Evolutionary conservation across 2,113 vertebrate species (phyloP).

Genomic region (Lophius piscatorius): DNA sequence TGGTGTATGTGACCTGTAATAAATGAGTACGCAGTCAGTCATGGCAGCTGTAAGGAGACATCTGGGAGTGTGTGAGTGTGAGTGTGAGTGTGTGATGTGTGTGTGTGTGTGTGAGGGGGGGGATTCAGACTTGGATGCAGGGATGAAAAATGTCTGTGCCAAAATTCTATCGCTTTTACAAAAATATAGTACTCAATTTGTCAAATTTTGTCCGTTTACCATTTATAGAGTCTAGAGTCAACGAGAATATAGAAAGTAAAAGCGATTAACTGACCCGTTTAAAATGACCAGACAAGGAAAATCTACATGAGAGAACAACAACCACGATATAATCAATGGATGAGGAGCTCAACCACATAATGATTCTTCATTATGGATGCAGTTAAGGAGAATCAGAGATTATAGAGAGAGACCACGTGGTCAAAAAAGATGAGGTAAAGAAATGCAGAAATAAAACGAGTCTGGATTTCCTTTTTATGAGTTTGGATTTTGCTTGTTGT

Average conservation of each 20-base stretch:
- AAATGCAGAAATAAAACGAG: background rate
- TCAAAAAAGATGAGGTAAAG: background rate
- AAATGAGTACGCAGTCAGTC: slow-evolving; percentile 86
- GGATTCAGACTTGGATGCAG: slow-evolving; percentile 37
- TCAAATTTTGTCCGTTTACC: slow-evolving; percentile 9
- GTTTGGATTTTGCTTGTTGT: background rate
- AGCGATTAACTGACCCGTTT: no score
- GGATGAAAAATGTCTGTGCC: slow-evolving; percentile 63
- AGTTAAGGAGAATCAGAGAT: slow-evolving; percentile 3
- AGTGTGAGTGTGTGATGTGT: slow-evolving; percentile 32
- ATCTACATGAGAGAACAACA: background rate
- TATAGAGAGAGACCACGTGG: slow-evolving; percentile 1
- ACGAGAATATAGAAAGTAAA: no score
- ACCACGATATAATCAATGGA: background rate
- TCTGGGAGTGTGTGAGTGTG: slow-evolving; percentile 56
- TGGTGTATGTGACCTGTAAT: slow-evolving; percentile 87
- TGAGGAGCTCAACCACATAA: background rate
- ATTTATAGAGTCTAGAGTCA: background rate
- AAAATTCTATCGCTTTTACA: no score
- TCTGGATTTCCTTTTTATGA: slow-evolving; percentile 3
- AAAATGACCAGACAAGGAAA: background rate
- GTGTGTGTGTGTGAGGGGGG: slow-evolving; percentile 18
- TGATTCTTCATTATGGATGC: slow-evolving; percentile 16
- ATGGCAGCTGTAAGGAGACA: slow-evolving; percentile 79
- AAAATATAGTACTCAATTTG: no score